Base-by-base conservation (phyloP, 2,113 vertebrate species). In the Campylomormyrus tamandua region DNA sequence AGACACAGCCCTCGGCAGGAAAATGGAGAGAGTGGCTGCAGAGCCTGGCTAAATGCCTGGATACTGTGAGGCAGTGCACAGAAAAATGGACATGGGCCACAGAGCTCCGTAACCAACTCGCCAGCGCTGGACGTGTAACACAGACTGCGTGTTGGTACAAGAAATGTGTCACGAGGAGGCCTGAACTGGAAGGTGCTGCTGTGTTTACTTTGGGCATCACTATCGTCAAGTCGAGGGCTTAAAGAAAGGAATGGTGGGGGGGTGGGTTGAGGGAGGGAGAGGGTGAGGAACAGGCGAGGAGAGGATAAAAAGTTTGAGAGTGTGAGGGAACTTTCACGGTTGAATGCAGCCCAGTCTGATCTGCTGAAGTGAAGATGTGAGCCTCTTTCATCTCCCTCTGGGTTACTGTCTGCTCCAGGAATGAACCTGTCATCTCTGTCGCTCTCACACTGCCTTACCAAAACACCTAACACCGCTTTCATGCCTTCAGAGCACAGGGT, bases 381-480 rank as follows among this genome's bases (percentile, higher is more conserved):
- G 97, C 95, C 95, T 96, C 97, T 98, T 99, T 99, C 97, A 98
- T 98, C 97, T 98, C 95, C 97, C 97, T 98, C 96, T 96, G 97
- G 97, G 97, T 98, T 97, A 97, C 96, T 98, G 96, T 98, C 97
- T 98, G 97, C 95, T 95, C 96, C 97, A 95, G 96, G 97, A 97
- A 97, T 97, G 96, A 97, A 97, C 97, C 97, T 97, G 97, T 99
- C 98, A 98, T 97, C 97, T 97, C 96, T 96, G 97, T 97, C 95
- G 96, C 96, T 96, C 95, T 96, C 58, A 45, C 96, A 94, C 96
- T 95, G 96, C 94, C 96, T 95, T 96, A 95, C 94, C 96, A 95
- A 95, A 95, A 95, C 95, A 96, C 93, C 95, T 94, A 92, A 93
- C 96, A 96, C 96, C 96, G 96, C 96, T 95, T 97, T 97, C 94